These are phyloP conservation scores for Eulacestoma nigropectus DNA, from an alignment of 2,113 vertebrate species.

Conservation along the genomic window DNA sequence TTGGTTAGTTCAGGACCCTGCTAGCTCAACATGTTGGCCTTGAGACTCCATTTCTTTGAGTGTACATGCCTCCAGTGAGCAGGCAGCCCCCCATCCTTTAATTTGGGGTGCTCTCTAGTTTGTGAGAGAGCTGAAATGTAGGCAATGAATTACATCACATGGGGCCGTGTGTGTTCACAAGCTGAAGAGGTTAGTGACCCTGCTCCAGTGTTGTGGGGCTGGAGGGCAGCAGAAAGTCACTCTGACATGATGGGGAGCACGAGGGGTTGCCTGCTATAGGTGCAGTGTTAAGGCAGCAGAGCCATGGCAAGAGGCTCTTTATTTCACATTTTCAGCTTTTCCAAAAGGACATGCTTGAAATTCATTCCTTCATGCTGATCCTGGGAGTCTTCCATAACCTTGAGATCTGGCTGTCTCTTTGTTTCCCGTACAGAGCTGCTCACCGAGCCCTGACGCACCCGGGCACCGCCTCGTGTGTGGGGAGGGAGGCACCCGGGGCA, in stretches of 20 bases:
- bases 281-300: neutral
- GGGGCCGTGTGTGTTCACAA: neutral
- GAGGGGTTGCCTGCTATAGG: accelerated
- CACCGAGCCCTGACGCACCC: accelerated
- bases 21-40: neutral
- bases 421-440: accelerated
- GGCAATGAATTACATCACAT: neutral
- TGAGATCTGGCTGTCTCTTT: neutral
- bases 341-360: neutral
- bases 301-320: neutral
- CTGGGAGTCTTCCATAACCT: conserved; percentile 37
- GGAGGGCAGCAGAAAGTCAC: neutral
- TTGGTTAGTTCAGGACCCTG: neutral
- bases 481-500: accelerated
- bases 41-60: neutral
- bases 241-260: accelerated
- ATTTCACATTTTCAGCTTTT: neutral
- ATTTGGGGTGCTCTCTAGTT: neutral
- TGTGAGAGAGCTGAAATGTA: neutral
- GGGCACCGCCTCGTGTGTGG: accelerated
- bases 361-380: neutral
- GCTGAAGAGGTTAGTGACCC: neutral
- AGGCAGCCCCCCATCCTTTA: neutral
- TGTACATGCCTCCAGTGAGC: neutral
- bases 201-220: neutral